Base-by-base conservation (phyloP, 1,140 invertebrate genomes). In the Grapholita molesta region DNA sequence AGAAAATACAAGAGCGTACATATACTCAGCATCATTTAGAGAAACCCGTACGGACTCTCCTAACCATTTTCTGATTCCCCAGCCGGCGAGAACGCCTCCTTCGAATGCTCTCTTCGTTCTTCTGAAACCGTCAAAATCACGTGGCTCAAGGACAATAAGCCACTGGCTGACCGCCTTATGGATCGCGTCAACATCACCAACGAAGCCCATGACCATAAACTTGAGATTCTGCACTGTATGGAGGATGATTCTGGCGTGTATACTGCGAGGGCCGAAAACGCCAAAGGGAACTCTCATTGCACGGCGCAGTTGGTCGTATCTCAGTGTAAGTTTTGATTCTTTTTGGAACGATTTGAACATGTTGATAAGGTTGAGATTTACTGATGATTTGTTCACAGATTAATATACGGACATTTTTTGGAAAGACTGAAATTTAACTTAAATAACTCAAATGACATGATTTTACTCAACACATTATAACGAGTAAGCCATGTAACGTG, bases 81-180 rank as follows among this genome's bases (percentile, higher is more conserved):
- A 97, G 97, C 97, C 85, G 97, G 97, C 64, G 97, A 98, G 80
- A 95, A 94, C 74, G 96, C 96, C 11, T 89, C 93, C 61, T 98
- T 99, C 85, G 96, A 97, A 86, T 97, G 97, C 81, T 93, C 95
- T 72, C 93, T 98, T 42, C 90, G 93, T 33, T 83, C 79, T 5
- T 33, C 71, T 4, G 82, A 83, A 8, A 85, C 93, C 64, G 92
- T 94, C 70, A 92, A 94, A 80, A 94, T 99, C 61, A 95, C 95
- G 35, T 99, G 98, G 98, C 87, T 98, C 64, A 98, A 98, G 85
- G 96, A 98, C 86, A 98, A 98, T 85, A 95, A 96, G 87, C 95
- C 95, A 0, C 77, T 99, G 68, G 94, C 95, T 33, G 96, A 96
- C 77, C 94, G 93, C 68, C 88, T 97, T 42, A 95, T 96, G 15